phyloP scores from a whole-genome alignment of 2,113 vertebrate genomes.

The Leuciscus idus region DNA sequence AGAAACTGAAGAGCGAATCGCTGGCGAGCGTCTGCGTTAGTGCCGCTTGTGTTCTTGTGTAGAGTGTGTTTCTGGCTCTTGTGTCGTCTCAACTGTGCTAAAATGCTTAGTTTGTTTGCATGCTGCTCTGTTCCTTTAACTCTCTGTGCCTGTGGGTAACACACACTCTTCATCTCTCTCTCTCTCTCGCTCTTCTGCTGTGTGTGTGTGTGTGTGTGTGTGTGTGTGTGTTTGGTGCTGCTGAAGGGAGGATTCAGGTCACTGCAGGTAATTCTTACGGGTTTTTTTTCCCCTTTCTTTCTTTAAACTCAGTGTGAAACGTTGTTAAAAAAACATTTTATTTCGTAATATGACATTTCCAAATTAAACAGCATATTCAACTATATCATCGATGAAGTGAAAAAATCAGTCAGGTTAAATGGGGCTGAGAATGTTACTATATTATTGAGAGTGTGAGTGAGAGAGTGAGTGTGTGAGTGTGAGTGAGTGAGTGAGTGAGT shows the following conservation, averaged over 20 bases:
- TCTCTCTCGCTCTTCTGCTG: constrained; percentile 72
- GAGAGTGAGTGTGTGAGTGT: no score
- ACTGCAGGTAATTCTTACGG: constrained; percentile 85
- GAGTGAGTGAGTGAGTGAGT: no score
- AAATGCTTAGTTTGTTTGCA: constrained; percentile 58
- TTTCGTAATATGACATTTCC: background rate
- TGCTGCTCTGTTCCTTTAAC: constrained; percentile 63
- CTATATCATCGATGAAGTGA: background rate
- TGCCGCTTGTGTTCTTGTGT: background rate
- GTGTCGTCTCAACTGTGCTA: background rate
- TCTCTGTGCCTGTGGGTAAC: constrained; percentile 55
- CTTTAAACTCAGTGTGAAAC: background rate
- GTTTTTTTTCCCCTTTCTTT: constrained; percentile 42
- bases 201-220: constrained; percentile 58
- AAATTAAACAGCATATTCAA: background rate
- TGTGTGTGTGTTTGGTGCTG: constrained; percentile 76
- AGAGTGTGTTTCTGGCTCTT: background rate
- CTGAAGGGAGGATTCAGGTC: constrained; percentile 99
- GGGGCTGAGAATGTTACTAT: no score
- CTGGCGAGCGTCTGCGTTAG: background rate
- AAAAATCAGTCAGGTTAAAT: background rate
- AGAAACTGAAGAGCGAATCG: no score
- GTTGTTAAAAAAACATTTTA: background rate
- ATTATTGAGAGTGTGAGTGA: no score
- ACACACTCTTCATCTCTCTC: constrained; percentile 61